A percentile compares a stretch with the other conserved stretches of the same genome.
phyloP scores from a whole-genome alignment of 2,888 invertebrate species.

The Andrena camellia region DNA sequence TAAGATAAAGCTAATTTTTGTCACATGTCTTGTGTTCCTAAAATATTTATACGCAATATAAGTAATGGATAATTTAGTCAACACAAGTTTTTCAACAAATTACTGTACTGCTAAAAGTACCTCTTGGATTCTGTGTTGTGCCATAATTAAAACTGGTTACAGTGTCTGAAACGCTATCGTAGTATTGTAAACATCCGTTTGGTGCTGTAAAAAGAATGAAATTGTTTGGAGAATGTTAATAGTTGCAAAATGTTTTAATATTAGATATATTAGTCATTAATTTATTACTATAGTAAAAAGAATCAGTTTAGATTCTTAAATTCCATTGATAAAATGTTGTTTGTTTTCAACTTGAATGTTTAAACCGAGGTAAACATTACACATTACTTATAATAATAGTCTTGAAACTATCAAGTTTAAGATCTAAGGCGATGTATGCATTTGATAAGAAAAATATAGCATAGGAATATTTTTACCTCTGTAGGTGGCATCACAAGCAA shows the following conservation, averaged over 20 bases:
- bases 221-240: not conserved
- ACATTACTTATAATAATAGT: too few species aligned
- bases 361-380: too few species aligned
- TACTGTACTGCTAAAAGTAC: slow-evolving; percentile 53
- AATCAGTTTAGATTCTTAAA: not conserved
- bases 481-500: slow-evolving; percentile 90
- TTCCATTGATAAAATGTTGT: too few species aligned
- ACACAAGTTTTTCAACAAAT: not conserved
- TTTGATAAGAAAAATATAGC: slow-evolving; percentile 1
- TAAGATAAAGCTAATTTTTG: too few species aligned
- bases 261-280: too few species aligned
- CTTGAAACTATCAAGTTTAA: too few species aligned
- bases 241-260: too few species aligned
- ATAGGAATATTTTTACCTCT: slow-evolving; percentile 86
- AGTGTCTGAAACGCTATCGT: slow-evolving; percentile 88
- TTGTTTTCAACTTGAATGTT: too few species aligned
- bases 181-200: slow-evolving; percentile 92
- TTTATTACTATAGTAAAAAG: not conserved
- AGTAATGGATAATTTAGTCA: not conserved
- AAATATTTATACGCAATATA: too few species aligned
- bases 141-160: slow-evolving; percentile 93
- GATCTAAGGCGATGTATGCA: too few species aligned
- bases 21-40: too few species aligned
- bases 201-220: slow-evolving; percentile 87
- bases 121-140: slow-evolving; percentile 87